phyloP scores from a whole-genome alignment of 2,888 invertebrate genomes.

The Chaetogeoica ovagalla region DNA sequence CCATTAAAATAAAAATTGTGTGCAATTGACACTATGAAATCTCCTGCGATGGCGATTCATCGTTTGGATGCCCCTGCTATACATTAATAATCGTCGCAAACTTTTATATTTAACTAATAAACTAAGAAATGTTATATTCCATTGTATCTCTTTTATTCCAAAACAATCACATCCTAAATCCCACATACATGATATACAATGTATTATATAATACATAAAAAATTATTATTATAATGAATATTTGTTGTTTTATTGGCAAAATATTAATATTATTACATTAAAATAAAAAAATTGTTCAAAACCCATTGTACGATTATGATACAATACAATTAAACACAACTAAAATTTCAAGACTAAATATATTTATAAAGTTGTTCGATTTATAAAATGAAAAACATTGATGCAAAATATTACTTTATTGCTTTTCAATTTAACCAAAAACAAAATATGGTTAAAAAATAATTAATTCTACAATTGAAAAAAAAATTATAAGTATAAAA shows the following conservation, averaged over 20 bases:
- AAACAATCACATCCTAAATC: no score
- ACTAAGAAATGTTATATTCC: no score
- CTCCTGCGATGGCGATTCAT: no score
- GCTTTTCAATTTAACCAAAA: conserved; percentile 27
- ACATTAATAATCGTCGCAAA: no score
- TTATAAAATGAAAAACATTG: conserved; percentile 23
- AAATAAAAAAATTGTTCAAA: conserved; percentile 36
- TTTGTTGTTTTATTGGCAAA: background rate
- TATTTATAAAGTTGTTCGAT: conserved; percentile 35
- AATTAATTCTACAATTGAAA: conserved; percentile 25
- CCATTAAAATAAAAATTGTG: no score
- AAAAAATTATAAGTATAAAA: conserved; percentile 45
- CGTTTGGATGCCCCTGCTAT: no score
- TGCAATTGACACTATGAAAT: no score
- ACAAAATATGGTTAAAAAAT: background rate
- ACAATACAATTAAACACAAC: background rate
- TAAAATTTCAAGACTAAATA: conserved; percentile 13
- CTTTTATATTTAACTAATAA: no score
- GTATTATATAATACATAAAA: conserved; percentile 36
- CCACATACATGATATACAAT: conserved; percentile 1
- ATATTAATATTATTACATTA: conserved; percentile 12
- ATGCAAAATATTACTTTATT: conserved; percentile 24
- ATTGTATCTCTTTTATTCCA: no score
- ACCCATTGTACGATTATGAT: background rate
- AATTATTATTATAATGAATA: conserved; percentile 29